Evolutionary conservation across 2,888 invertebrate genomes (phyloP), one percentile per base, ranked within the genome.

Genomic region (Synergus itoensis): DNA sequence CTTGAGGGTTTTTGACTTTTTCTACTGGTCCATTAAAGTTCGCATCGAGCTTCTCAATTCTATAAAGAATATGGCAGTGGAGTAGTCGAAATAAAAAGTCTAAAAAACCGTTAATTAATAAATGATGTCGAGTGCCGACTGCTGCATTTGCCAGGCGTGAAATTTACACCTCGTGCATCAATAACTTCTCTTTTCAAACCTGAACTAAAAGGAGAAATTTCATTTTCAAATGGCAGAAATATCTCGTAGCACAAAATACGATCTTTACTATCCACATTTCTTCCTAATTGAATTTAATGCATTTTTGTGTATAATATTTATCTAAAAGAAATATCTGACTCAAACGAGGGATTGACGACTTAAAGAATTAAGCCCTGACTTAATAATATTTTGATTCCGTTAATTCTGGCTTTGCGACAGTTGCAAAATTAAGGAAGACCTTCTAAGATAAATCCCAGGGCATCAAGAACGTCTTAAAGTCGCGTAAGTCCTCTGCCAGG

Each of bases 81-180:
- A 43, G 21, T 18, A 18, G 11, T 5, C 5, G 36, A 69, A 1
- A n/a, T 28, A 45, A 69, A 69, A 48, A 69, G 11, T 14, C 36
- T 65, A 36, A 28, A 45, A 48, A 48, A 21, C n/a, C 14, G 45
- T 69, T 53, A 69, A 69, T 69, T 69, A 69, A 48, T 69, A 36
- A 69, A 48, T 69, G 64, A 69, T 36, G 28, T 53, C 67, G 43
- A 67, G 69, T 69, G 36, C 48, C 36, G 48, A 69, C 48, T 69
- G 69, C 45, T 48, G 69, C 48, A 48, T 48, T 53, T 69, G 48
- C 48, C 21, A 69, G n/a, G 48, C 21, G 45, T 48, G 21, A 69
- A 69, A 69, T 69, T 16, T 28, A 69, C 28, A 28, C 45, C 28
- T n/a, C 28, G 16, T 69, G 36, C 69, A 48, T 69, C 69, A n/a